Evolutionary conservation across 1,140 invertebrate genomes (phyloP), one percentile per base, ranked within the genome.

Genomic region (Orchestia grillus): DNA sequence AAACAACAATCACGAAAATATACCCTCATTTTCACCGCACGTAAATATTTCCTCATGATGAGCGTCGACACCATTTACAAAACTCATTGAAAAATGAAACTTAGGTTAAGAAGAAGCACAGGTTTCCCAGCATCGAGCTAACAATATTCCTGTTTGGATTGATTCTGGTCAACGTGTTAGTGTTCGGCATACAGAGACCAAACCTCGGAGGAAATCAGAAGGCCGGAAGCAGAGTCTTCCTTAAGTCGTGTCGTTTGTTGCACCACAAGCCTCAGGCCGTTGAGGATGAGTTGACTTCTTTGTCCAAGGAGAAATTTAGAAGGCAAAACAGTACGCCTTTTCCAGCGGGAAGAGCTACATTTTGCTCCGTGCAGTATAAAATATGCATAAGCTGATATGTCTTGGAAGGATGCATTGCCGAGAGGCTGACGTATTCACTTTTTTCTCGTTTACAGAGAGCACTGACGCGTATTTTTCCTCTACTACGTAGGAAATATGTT

Each of bases 241-340:
- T 23, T 90, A 90, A 90, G 88, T 90, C 88, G 42, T 8, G 88
- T 90, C 88, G 88, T 90, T 90, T 90, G 88, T 90, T 90, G 88
- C 43, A 8, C 88, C 42, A 44, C 62, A 77, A 77, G 11, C 1
- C 62, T 77, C 11, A 77, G 62, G 11, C 62, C 62, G 28, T 36
- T 36, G 62, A 77, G 62, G 62, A 77, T 77, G 62, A 77, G 62
- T 77, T 77, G 62, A 77, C 62, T 77, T 77, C 62, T 77, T 77
- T 77, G 62, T 77, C 62, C 36, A 77, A 77, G 62, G 62, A 36
- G 62, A 36, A 77, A 77, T 77, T 77, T 36, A 77, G 28, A 28
- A 36, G 15, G 62, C 62, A 36, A 77, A 77, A 77, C 28, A 36
- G 11, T 77, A 28, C 28, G 62, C 47, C 47, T 23, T 77, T 77